A percentile compares a stretch with the other conserved stretches of the same genome.
These are phyloP conservation scores for Tinea trinotella DNA, from an alignment of 2,888 invertebrate species.

Conservation along the genomic window DNA sequence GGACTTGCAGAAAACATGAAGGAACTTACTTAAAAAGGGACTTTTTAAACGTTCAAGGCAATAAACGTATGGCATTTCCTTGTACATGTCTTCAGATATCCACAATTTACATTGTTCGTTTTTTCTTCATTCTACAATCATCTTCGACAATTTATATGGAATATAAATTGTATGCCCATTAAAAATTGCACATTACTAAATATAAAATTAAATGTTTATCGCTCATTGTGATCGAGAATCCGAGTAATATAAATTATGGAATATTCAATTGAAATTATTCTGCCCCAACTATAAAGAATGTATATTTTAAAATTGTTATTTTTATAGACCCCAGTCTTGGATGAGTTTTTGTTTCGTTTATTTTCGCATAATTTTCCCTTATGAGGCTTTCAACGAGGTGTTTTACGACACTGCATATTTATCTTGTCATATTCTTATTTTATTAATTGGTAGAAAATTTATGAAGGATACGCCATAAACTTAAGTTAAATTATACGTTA, in stretches of 20 bases:
- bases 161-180: not conserved
- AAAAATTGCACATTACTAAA: not conserved
- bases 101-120: slow-evolving; percentile 1
- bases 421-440: not conserved
- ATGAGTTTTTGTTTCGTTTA: not conserved
- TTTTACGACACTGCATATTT: not conserved
- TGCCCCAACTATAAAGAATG: not conserved
- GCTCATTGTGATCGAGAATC: slow-evolving; percentile 9
- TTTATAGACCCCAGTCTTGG: not conserved
- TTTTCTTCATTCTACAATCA: not conserved
- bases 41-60: slow-evolving; percentile 6
- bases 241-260: not conserved
- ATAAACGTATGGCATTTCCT: not conserved
- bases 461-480: too few species aligned
- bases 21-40: slow-evolving; percentile 14
- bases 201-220: slow-evolving; percentile 11
- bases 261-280: not conserved
- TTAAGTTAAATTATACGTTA: too few species aligned
- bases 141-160: not conserved
- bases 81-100: not conserved
- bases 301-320: not conserved
- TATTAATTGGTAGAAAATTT: too few species aligned
- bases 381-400: not conserved
- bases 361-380: not conserved
- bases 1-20: not conserved